A percentile compares a stretch with the other conserved stretches of the same genome.
Conservation (phyloP, 2,888 invertebrate genomes). For the Monopis laevigella region DNA sequence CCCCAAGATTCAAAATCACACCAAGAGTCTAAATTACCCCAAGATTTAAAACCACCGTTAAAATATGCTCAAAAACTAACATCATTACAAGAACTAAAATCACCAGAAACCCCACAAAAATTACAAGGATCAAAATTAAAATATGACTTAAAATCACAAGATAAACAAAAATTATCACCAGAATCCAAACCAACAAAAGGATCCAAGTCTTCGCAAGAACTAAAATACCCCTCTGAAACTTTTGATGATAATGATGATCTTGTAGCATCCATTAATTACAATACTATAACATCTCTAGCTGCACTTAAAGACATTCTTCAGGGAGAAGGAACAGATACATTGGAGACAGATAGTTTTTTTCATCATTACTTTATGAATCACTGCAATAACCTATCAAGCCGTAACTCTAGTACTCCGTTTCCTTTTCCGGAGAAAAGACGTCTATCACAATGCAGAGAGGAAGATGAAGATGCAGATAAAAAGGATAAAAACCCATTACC, state of each 20-base stretch:
- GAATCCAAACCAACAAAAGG: too few species aligned
- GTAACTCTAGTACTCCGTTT: slow-evolving; percentile 54
- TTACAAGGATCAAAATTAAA: too few species aligned
- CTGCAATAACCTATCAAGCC: slow-evolving; percentile 74
- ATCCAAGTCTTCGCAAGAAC: too few species aligned
- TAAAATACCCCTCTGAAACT: too few species aligned
- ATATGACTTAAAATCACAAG: too few species aligned
- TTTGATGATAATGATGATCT: slow-evolving; percentile 73
- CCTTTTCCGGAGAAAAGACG: slow-evolving; percentile 71
- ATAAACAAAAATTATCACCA: too few species aligned
- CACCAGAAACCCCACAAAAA: too few species aligned
- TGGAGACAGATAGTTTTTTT: slow-evolving; percentile 70
- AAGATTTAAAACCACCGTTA: too few species aligned
- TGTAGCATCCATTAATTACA: slow-evolving; percentile 74
- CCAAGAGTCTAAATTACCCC: too few species aligned
- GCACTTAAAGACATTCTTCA: slow-evolving; percentile 75
- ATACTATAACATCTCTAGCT: slow-evolving; percentile 73
- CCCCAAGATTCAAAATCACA: too few species aligned
- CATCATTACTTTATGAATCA: slow-evolving; percentile 80
- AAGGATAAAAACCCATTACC: slow-evolving; percentile 30
- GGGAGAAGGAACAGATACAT: slow-evolving; percentile 64
- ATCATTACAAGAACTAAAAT: too few species aligned
- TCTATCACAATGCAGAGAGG: slow-evolving; percentile 84
- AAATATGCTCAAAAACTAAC: too few species aligned
- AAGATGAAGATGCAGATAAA: slow-evolving; percentile 79